Base-by-base conservation (phyloP, 1,140 invertebrate genomes). In the Heliconius nattereri region DNA sequence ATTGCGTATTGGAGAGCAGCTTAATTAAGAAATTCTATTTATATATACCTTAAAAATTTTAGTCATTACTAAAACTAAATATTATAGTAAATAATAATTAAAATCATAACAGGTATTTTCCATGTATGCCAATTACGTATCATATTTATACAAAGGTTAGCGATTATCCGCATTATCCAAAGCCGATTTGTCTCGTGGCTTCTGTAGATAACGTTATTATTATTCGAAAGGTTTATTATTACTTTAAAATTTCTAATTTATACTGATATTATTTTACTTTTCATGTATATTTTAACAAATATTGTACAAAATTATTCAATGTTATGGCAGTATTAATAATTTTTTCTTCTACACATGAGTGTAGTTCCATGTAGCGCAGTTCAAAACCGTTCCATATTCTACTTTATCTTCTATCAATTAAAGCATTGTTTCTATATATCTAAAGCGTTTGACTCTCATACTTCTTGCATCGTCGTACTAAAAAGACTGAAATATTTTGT, bases 141-240 rank as follows among this genome's bases (percentile, higher is more conserved):
- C 54, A 60, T 66, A 66, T 66, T 26, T 66, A 66, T 29, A 29
- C 26, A 66, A 26, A 66, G 26, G 26, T 66, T 66, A 66, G 23
- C 57, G n/a, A 29, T 29, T 66, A 66, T 29, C 60, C 60, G 26
- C 13, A 66, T 66, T 66, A 29, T 66, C 60, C 9, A 3, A 29
- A 66, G 23, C 54, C n/a, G 54, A 26, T 60, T 60, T 60, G 54
- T 60, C 54, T 60, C n/a, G n/a, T 60, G 54, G 20, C 54, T 60
- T 60, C n/a, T 60, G 8, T 23, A 60, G 54, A 60, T n/a, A 26
- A 23, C 7, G 9, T 60, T 23, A 60, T 60, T 60, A 60, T 60
- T 60, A 60, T 60, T 60, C n/a, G 20, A 60, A 60, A 60, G 54
- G 7, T 23, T 7, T 60, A 23, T 23, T 3, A 60, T 26, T 26